Evolutionary conservation across 92 coral and sea anemone genomes (phyloP).

Genomic region (Pocillopora grandis): DNA sequence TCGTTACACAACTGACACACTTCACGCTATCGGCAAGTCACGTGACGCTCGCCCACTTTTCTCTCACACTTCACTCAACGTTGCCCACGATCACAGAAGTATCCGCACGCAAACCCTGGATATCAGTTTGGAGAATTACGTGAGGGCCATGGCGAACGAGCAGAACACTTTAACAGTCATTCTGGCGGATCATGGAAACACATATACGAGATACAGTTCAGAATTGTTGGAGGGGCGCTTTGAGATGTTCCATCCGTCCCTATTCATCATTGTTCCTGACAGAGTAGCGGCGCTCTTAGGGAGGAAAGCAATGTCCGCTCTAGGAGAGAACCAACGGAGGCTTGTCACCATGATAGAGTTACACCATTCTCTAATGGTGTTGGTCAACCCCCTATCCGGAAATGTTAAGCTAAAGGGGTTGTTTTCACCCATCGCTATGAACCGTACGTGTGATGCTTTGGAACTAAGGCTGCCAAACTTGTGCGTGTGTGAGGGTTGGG

Average conservation of each 20-base stretch:
- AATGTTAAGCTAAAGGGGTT: constrained; percentile 68
- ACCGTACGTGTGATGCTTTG: constrained; percentile 72
- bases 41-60: constrained; percentile 62
- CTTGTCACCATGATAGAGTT: constrained; percentile 77
- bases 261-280: constrained; percentile 74
- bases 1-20: constrained; percentile 54
- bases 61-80: constrained; percentile 69
- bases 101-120: constrained; percentile 75
- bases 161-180: constrained; percentile 72
- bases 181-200: constrained; percentile 91
- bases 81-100: constrained; percentile 80
- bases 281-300: constrained; percentile 64
- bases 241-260: constrained; percentile 89
- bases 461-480: constrained; percentile 75
- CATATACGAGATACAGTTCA: constrained; percentile 70
- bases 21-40: constrained; percentile 51
- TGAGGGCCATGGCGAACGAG: constrained; percentile 54
- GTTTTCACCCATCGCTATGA: constrained; percentile 55
- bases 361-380: constrained; percentile 67
- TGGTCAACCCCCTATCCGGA: constrained; percentile 55
- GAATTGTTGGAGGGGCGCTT: constrained; percentile 77
- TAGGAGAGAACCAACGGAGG: constrained; percentile 73
- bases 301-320: constrained; percentile 58
- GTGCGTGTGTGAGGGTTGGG: constrained; percentile 95
- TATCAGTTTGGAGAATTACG: constrained; percentile 52